Evolutionary conservation across 2,113 vertebrate genomes (phyloP), one percentile per base, ranked within the genome.

Genomic region (Rhea americana): DNA sequence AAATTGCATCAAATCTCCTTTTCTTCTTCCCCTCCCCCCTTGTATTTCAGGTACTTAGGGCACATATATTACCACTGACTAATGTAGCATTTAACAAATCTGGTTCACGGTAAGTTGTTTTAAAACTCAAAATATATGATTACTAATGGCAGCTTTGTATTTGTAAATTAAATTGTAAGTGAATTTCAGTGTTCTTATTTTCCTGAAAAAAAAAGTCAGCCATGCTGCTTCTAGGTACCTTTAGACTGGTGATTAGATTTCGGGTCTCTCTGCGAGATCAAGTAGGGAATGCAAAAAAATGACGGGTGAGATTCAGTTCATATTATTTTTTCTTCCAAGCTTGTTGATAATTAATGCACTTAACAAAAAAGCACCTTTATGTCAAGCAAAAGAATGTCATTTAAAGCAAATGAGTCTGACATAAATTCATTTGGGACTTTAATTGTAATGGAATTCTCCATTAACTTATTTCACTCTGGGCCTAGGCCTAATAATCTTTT

Each of bases 31-130:
- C 67, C 7, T 2, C 50, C 4, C 18, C 0, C 0, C 58, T 93
- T 95, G 53, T 62, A 0, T 79, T 97, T 59, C 96, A 99, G 99
- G 98, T 98, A 58, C 98, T 99, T 45, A 98, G 98, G 96, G 98
- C 98, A 65, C 99, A 99, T 90, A 95, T 99, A 79, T 88, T 99
- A 82, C 99, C 99, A 4, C 93, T 99, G 96, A 99, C 99, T 41
- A 99, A 99, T n/a, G 98, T 99, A 22, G 99, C 98, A 18, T 99
- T 99, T 96, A 98, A 99, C 96, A 99, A 99, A 97, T 98, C 99
- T 25, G 99, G 99, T 83, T 99, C 99, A 24, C 97, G 98, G 99
- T 99, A 97, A 98, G 98, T 87, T 90, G 77, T 74, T 74, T 94
- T 91, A 62, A 47, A 78, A 93, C 21, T 71, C 68, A 81, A 68